Base-by-base conservation (phyloP, 1,140 invertebrate genomes). In the Lethocerus indicus region DNA sequence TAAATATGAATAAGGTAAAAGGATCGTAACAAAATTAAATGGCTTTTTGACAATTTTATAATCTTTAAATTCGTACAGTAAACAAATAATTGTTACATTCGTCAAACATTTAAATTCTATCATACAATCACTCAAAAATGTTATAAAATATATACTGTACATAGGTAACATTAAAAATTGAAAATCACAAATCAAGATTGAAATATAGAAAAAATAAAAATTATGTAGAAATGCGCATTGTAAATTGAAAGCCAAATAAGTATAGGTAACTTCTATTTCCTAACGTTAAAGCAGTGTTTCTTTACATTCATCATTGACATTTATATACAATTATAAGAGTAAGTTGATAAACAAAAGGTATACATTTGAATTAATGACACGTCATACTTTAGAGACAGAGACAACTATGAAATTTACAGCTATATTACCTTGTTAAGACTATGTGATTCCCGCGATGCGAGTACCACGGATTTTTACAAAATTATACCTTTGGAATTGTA, bases 61-160 rank as follows among this genome's bases (percentile, higher is more conserved):
- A n/a, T n/a, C n/a, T 51, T 45, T 45, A 29, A 51, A 51, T 32
- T 45, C 39, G 49, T 51, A 51, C 49, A 51, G 49, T 51, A 51
- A 51, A 51, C 49, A 51, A 51, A 51, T 51, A 51, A 45, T 47
- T 45, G 42, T 51, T 51, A 51, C 42, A 43, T 51, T 51, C 46
- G 21, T 41, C 49, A 37, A 25, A 45, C 41, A 44, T 45, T 51
- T 51, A 51, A 51, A 51, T 41, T 45, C 49, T 51, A 44, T 51
- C 28, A 44, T 51, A 51, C 49, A 51, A 27, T 51, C 49, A 51
- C 49, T 51, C 49, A 51, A 51, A 45, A 50, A 28, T 36, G 28
- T 51, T 51, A 51, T 51, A 51, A 51, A 51, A 51, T 51, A 51
- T 51, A 51, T 51, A 45, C 42, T 51, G 49, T 51, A 51, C 49